Evolutionary conservation across 2,888 invertebrate species (phyloP).

Genomic region (Thyatira batis): DNA sequence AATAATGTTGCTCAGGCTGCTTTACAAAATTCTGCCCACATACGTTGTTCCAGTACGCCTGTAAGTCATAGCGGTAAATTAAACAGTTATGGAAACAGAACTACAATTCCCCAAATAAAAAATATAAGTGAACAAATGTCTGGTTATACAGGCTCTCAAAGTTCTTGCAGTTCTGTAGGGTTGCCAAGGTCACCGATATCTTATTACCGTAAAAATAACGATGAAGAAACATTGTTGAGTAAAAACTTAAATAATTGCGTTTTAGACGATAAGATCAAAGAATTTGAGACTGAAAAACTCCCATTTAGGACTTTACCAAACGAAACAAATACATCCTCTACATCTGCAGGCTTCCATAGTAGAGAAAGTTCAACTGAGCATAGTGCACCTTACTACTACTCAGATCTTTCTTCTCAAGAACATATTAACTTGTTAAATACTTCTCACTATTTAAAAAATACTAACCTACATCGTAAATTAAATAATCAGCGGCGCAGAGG

Average conservation of each 20-base stretch:
- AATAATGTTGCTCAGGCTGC: constrained; percentile 48
- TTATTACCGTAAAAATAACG: constrained; percentile 73
- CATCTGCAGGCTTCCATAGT: constrained; percentile 80
- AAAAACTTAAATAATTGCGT: constrained; percentile 73
- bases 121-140: constrained; percentile 52
- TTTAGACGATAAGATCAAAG: constrained; percentile 71
- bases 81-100: constrained; percentile 34
- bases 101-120: constrained; percentile 36
- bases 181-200: constrained; percentile 69
- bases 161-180: constrained; percentile 63
- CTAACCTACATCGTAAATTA: constrained; percentile 79
- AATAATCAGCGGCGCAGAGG: constrained; percentile 89
- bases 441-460: constrained; percentile 75
- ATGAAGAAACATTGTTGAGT: constrained; percentile 59
- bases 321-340: constrained; percentile 61
- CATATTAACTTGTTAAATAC: constrained; percentile 73
- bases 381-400: constrained; percentile 93
- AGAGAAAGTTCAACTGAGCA: constrained; percentile 85
- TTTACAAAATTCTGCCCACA: constrained; percentile 40
- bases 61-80: constrained; percentile 43
- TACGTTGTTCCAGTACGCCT: constrained; percentile 68
- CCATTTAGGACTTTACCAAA: constrained; percentile 51
- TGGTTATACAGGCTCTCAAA: constrained; percentile 62
- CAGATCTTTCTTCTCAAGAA: constrained; percentile 85
- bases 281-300: constrained; percentile 71